Base-by-base conservation (phyloP, 2,888 invertebrate species). In the Mythimna albipuncta region DNA sequence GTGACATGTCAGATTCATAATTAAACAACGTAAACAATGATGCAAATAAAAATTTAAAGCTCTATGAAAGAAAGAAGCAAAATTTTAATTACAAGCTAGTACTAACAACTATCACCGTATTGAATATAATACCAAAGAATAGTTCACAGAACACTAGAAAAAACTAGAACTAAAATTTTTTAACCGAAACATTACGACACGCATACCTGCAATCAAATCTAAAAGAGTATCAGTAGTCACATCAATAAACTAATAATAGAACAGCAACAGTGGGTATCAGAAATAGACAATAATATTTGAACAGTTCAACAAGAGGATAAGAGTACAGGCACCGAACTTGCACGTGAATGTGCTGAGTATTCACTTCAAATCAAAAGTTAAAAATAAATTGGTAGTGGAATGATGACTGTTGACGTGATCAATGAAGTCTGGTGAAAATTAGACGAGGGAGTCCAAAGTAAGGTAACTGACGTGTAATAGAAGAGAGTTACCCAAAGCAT, bases 261-360 rank as follows among this genome's bases (percentile, higher is more conserved):
- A 58, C 85, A 81, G 82, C 79, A 82, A 85, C 84, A 85, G 76
- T 73, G 21, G 21, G 72, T 78, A 79, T 76, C 79, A 69, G 72
- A 89, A 90, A 90, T 89, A 90, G 87, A 87, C 72, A 79, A 81
- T 84, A 85, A 88, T 85, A 77, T 87, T 88, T 85, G 85, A 86
- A 77, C 70, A 69, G 16, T 52, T 50, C 35, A 6, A 35, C 32
- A 52, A 58, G 41, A 58, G n/a, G 13, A 57, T 72, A 32, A 6
- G 2, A 13, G 47, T 16, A 41, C 13, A 41, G 38, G 16, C n/a
- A 72, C 16, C 50, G 38, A 71, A 50, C n/a, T 57, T 47, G 13
- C 0, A 10, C 26, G 3, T 44, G 5, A n/a, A 3, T 16, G n/a
- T 66, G 6, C 5, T 41, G 13, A 19, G 26, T 7, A 65, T 5